phyloP scores from a whole-genome alignment of 2,888 invertebrate genomes.

The Ichneumoninae sp. region DNA sequence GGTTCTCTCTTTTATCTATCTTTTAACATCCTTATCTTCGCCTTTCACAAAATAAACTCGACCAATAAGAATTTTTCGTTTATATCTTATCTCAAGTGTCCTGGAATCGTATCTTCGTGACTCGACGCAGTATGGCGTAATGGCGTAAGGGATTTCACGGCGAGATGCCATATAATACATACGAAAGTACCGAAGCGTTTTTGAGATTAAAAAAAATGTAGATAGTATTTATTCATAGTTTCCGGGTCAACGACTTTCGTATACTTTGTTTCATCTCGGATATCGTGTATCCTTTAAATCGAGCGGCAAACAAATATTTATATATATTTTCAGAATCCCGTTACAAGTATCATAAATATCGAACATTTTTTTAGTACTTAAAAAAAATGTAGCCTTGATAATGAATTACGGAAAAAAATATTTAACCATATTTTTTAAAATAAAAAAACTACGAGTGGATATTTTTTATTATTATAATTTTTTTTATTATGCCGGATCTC shows the following conservation, averaged over 20 bases:
- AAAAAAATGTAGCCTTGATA: background rate
- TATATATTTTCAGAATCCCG: background rate
- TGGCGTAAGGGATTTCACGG: constrained; percentile 16
- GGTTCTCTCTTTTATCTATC: constrained; percentile 12
- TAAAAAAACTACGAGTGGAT: too few species aligned
- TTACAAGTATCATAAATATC: background rate
- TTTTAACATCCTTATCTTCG: constrained; percentile 38
- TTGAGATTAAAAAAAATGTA: background rate
- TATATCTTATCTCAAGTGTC: constrained; percentile 57
- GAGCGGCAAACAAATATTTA: background rate
- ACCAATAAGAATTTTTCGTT: constrained; percentile 24
- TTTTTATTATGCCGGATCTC: too few species aligned
- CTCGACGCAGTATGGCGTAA: background rate
- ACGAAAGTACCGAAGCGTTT: background rate
- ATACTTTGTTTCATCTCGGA: background rate
- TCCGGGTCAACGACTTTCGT: background rate
- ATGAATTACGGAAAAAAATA: too few species aligned
- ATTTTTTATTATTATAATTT: too few species aligned
- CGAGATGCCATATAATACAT: background rate
- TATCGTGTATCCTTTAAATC: background rate
- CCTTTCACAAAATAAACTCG: constrained; percentile 40
- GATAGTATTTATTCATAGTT: background rate
- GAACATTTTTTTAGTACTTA: background rate
- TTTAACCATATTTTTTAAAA: too few species aligned
- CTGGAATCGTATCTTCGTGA: constrained; percentile 39